Conservation (phyloP, 2,797 vertebrate genomes). For the Molossus alvarezi region DNA sequence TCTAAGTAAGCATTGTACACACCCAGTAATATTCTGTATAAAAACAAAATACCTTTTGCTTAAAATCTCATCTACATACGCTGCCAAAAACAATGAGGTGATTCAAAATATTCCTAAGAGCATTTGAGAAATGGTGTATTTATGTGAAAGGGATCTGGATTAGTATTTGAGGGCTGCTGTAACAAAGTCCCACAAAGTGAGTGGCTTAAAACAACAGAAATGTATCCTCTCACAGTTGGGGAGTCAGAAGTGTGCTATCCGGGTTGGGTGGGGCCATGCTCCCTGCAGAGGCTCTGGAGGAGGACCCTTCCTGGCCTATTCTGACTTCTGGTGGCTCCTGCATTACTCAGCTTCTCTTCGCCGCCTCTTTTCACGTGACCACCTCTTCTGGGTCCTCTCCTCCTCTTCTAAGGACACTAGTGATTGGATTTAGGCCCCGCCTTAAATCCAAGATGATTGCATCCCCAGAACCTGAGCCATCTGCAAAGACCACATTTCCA, state of each 20-base stretch:
- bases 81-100: conserved; percentile 17
- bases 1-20: conserved; percentile 31
- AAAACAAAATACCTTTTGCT: conserved; percentile 55
- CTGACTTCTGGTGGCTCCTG: not conserved
- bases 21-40: conserved; percentile 44
- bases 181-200: not conserved
- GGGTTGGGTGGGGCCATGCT: not conserved
- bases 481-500: not conserved
- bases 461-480: not conserved
- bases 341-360: not conserved
- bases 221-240: not conserved
- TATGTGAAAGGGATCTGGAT: not conserved
- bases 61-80: conserved; percentile 35
- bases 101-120: conserved; percentile 19
- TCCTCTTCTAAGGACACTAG: not conserved
- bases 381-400: not conserved
- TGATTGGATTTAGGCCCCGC: not conserved
- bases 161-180: not conserved
- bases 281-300: not conserved
- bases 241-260: not conserved
- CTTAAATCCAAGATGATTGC: conserved; percentile 5
- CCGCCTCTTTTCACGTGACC: not conserved
- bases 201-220: not conserved
- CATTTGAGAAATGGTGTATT: not conserved
- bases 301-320: not conserved